Base-by-base conservation (phyloP, 2,797 vertebrate genomes). In the Parambassis ranga region DNA sequence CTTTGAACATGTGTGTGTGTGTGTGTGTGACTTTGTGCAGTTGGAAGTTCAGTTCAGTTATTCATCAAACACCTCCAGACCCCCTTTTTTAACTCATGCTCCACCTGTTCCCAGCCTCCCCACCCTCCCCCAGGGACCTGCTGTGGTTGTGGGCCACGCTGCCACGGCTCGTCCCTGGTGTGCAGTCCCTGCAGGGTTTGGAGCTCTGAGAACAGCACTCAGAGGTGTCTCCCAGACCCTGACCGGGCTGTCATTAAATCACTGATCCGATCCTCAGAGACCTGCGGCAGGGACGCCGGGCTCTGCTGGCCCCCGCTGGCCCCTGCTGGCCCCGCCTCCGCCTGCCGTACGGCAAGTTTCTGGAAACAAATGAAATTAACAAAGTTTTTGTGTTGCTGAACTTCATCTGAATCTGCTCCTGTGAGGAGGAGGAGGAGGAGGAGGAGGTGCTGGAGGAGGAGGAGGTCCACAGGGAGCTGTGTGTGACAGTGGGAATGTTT, bases 41-140 rank as follows among this genome's bases (percentile, higher is more conserved):
- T 10, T 27, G 26, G 26, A 27, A 9, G 27, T 27, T 48, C 66
- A 77, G 89, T 87, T 77, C 84, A 86, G 87, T 48, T 39, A 68
- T 61, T 50, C 28, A 35, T n/a, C 5, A 22, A 7, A 15, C 2
- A 1, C 41, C 16, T 18, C 20, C 22, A 14, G 14, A 16, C 22
- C 24, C 16, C 20, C 43, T 35, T 22, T 43, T 75, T 71, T 77
- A 80, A 70, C 79, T 81, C 75, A 84, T 63, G 31, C 47, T 72
- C 16, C 63, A 70, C 69, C 76, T 79, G 69, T 3, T 39, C 55
- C 51, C 26, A 3, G 44, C 53, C 56, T 50, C 42, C 1, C 49
- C 31, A 0, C 28, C 9, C 4, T 39, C 65, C 65, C 65, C 65
- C 33, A 2, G 53, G 63, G 83, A 66, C 13, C 19, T 3, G 35